Base-by-base conservation (phyloP, 2,113 vertebrate species). In the Tenrec ecaudatus region DNA sequence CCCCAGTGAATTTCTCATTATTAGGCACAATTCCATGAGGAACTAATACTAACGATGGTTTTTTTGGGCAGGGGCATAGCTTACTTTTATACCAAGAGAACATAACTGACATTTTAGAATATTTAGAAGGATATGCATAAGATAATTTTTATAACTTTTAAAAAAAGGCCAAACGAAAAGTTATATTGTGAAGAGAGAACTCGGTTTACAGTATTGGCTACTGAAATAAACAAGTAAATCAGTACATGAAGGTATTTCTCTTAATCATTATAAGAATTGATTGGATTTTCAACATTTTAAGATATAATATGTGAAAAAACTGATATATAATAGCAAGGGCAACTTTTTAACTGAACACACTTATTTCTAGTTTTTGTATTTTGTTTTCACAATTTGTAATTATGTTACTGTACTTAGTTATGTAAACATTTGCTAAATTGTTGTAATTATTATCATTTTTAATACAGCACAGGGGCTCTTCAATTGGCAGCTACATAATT, bases 21-120 rank as follows among this genome's bases (percentile, higher is more conserved):
- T 93, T 91, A 93, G 92, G 69, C 76, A 23, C 83, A 86, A 89
- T 88, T 86, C 31, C 57, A 75, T 78, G 86, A 82, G 43, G 36
- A 53, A 53, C 47, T 53, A 53, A 53, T 53, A 53, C 47, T 40
- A 40, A 40, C 40, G 47, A 82, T 92, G 78, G 64, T 53, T 53
- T 53, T 53, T 53, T 53, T 53, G 6, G 47, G 47, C 9, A 20
- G 76, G 20, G 20, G 62, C 79, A 75, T 82, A 40, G 40, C 40
- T 40, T 40, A 43, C 17, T 75, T 88, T 88, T 89, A 40, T 82
- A 62, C 8, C 57, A 43, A 64, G 75, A 73, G 75, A 73, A 88
- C 29, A 62, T 69, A 77, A 81, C 11, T 85, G 80, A 88, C 25
- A 60, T 88, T 40, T 40, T 85, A 79, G 81, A 31, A 23, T 90